Evolutionary conservation across 1,140 invertebrate species (phyloP).

Genomic region (Drosophila oshimai): DNA sequence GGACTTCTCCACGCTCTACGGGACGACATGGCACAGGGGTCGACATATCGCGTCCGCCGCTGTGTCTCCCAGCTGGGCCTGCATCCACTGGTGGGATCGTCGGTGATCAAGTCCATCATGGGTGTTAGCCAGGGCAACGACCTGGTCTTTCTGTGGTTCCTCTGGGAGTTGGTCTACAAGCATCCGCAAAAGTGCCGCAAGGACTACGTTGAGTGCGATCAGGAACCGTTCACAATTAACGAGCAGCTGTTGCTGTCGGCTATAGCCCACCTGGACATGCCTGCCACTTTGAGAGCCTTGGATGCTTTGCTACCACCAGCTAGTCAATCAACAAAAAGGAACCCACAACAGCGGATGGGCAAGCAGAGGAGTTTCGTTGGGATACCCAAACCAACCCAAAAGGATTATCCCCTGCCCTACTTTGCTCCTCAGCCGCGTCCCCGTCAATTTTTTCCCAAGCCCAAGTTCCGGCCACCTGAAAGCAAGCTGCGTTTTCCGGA

Average conservation of each 20-base stretch:
- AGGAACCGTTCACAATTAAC: conserved; percentile 26
- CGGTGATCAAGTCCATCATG: conserved; percentile 19
- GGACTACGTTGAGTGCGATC: neutral
- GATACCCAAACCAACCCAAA: neutral
- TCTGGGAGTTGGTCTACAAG: conserved; percentile 56
- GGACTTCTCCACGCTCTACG: conserved; percentile 31
- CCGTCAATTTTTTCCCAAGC: neutral
- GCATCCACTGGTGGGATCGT: conserved; percentile 4
- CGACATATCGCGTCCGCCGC: conserved; percentile 25
- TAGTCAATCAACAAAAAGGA: conserved; percentile 19
- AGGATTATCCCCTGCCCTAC: conserved; percentile 10
- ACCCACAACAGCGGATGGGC: neutral
- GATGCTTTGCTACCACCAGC: conserved; percentile 49
- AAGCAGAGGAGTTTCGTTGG: neutral
- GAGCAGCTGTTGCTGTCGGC: conserved; percentile 61
- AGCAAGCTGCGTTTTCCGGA: conserved; percentile 10
- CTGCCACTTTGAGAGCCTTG: conserved; percentile 41
- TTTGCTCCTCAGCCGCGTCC: conserved; percentile 17
- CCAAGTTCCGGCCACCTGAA: neutral
- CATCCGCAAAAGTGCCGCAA: neutral
- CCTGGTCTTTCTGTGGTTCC: conserved; percentile 58
- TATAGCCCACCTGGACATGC: conserved; percentile 65
- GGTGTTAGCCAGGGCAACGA: conserved; percentile 47
- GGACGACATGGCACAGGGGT: conserved; percentile 47
- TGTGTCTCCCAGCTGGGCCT: conserved; percentile 36